phyloP scores from a whole-genome alignment of 2,113 vertebrate genomes.

The Struthidea cinerea region DNA sequence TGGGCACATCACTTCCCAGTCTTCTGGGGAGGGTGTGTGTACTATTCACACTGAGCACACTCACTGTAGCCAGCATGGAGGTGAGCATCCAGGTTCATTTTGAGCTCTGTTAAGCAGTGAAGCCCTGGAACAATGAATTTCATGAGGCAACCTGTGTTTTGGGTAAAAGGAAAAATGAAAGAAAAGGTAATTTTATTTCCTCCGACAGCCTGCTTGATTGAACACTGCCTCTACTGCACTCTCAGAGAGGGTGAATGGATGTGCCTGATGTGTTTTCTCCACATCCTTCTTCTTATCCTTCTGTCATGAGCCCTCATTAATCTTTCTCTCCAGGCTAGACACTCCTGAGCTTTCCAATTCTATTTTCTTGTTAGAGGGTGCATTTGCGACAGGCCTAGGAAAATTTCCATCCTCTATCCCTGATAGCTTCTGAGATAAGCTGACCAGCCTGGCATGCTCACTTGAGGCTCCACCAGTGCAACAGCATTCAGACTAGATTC shows the following conservation, averaged over 20 bases:
- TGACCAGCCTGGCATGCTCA: neutral
- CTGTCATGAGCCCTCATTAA: neutral
- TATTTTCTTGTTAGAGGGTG: neutral
- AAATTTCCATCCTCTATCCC: neutral
- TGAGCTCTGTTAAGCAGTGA: neutral
- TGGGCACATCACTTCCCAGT: neutral
- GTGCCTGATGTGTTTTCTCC: neutral
- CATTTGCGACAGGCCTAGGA: neutral
- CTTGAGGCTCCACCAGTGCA: neutral
- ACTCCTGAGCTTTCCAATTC: neutral
- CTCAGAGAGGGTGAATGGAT: neutral
- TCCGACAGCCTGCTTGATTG: neutral
- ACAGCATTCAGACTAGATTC: neutral
- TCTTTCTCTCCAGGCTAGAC: neutral
- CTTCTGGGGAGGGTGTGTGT: neutral
- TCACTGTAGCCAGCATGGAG: neutral
- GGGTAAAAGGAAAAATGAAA: neutral
- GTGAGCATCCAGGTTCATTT: neutral
- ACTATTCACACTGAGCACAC: neutral
- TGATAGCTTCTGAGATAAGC: constrained; percentile 6
- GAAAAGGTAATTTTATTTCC: neutral
- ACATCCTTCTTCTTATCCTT: neutral
- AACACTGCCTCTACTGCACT: neutral
- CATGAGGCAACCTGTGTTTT: neutral
- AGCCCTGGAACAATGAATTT: neutral